Evolutionary conservation across 2,888 invertebrate species (phyloP).

Genomic region (Brachycybe producta): DNA sequence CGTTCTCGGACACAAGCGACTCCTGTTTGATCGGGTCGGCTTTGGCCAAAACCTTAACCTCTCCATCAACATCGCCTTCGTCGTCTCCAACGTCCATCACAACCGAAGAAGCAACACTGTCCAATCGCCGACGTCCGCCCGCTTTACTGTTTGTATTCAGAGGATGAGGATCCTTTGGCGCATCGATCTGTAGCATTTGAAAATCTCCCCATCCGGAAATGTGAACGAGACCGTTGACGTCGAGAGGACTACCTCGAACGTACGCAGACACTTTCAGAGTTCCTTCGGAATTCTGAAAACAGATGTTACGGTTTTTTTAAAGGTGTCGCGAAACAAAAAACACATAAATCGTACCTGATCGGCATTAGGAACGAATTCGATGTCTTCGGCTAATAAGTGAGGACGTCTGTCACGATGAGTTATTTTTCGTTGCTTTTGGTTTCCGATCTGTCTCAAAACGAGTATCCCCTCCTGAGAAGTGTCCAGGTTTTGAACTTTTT

Average conservation of each 20-base stretch:
- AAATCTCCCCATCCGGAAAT: constrained; percentile 87
- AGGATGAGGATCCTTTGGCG: constrained; percentile 33
- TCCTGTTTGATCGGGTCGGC: constrained; percentile 37
- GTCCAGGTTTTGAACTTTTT: constrained; percentile 66
- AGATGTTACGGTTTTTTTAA: background rate
- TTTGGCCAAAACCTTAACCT: constrained; percentile 25
- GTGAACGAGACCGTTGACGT: constrained; percentile 79
- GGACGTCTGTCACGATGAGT: constrained; percentile 66
- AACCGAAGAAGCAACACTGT: background rate
- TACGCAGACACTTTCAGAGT: constrained; percentile 73
- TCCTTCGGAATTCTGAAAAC: constrained; percentile 37
- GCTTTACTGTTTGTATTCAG: background rate
- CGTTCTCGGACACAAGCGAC: constrained; percentile 61
- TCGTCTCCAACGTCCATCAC: background rate
- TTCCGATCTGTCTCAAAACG: constrained; percentile 59
- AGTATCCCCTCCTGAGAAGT: constrained; percentile 49
- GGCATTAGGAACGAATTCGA: constrained; percentile 43
- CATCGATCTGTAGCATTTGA: constrained; percentile 64
- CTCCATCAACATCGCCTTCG: background rate
- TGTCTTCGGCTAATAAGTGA: constrained; percentile 67
- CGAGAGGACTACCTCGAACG: constrained; percentile 65
- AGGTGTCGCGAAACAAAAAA: too few relatives aligned
- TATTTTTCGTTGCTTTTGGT: constrained; percentile 62
- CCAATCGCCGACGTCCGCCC: background rate
- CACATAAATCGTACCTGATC: constrained; percentile 15